These are phyloP conservation scores for Phenacoccus solenopsis DNA, from an alignment of 1,140 invertebrate species.

Conservation along the genomic window DNA sequence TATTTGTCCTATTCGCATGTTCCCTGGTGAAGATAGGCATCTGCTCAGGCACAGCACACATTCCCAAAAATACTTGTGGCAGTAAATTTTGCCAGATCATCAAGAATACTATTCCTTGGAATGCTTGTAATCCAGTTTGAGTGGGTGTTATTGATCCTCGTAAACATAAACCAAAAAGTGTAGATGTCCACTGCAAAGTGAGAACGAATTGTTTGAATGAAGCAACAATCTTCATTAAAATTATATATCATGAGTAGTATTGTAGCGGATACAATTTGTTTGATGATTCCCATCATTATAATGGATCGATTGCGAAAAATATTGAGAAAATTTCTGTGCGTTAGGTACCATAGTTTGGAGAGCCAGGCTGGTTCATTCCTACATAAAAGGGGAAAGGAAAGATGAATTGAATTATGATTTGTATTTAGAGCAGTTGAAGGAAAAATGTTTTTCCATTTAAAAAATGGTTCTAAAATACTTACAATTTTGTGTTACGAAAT, in stretches of 20 bases:
- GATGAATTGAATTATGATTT: no score
- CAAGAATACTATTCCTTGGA: slow-evolving; percentile 69
- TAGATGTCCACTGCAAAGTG: slow-evolving; percentile 51
- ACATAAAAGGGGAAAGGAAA: no score
- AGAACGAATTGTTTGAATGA: no score
- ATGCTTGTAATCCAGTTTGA: slow-evolving; percentile 64
- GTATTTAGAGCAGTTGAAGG: no score
- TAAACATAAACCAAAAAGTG: slow-evolving; percentile 67
- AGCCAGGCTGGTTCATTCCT: slow-evolving; percentile 43
- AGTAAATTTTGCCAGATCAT: slow-evolving; percentile 78
- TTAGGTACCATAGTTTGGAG: slow-evolving; percentile 51
- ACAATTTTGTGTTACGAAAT: no score
- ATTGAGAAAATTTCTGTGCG: slow-evolving; percentile 50
- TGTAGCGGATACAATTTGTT: slow-evolving; percentile 73
- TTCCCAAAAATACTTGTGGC: slow-evolving; percentile 68
- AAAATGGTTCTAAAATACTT: no score
- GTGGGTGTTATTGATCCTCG: slow-evolving; percentile 49
- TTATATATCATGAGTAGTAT: no score
- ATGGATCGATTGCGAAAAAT: slow-evolving; percentile 55
- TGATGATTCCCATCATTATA: slow-evolving; percentile 51
- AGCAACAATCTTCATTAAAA: no score
- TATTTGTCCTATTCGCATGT: no score
- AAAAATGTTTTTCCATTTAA: no score
- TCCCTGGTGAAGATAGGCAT: slow-evolving; percentile 64
- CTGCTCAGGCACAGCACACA: slow-evolving; percentile 62